Conservation (phyloP, 2,113 vertebrate genomes). For the Alaudala cheleensis region DNA sequence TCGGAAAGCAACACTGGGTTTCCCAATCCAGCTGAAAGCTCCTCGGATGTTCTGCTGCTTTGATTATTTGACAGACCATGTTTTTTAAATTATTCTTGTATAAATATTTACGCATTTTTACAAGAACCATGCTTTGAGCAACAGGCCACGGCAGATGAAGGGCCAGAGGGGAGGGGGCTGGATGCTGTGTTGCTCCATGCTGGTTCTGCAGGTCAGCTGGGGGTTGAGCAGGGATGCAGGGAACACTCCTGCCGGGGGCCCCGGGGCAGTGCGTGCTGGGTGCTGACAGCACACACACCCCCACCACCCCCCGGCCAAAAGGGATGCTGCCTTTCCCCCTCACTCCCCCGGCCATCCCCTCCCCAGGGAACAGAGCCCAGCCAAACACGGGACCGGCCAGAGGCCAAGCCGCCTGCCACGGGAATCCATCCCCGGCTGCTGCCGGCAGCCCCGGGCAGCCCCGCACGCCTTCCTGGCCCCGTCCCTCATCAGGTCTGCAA, state of each 20-base stretch:
- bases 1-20: not conserved
- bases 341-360: accelerated
- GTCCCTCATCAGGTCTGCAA: accelerated
- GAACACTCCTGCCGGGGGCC: not conserved
- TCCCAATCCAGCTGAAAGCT: slow-evolving; percentile 44
- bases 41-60: slow-evolving; percentile 40
- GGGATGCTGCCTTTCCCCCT: not conserved
- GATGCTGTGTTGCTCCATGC: not conserved
- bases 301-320: accelerated
- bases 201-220: not conserved
- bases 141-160: slow-evolving; percentile 28
- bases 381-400: accelerated
- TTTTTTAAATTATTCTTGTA: slow-evolving; percentile 68
- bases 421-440: accelerated
- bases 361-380: not conserved
- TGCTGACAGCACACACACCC: not conserved
- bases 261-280: accelerated
- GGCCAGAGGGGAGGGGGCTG: not conserved
- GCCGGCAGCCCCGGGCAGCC: not conserved
- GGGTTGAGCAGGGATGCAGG: not conserved
- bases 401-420: accelerated
- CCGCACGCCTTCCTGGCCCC: accelerated
- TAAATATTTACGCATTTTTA: slow-evolving; percentile 72
- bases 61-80: slow-evolving; percentile 65
- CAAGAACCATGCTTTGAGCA: slow-evolving; percentile 65